Evolutionary conservation across 2,797 vertebrate species (phyloP).

Genomic region (Alectoris magna): DNA sequence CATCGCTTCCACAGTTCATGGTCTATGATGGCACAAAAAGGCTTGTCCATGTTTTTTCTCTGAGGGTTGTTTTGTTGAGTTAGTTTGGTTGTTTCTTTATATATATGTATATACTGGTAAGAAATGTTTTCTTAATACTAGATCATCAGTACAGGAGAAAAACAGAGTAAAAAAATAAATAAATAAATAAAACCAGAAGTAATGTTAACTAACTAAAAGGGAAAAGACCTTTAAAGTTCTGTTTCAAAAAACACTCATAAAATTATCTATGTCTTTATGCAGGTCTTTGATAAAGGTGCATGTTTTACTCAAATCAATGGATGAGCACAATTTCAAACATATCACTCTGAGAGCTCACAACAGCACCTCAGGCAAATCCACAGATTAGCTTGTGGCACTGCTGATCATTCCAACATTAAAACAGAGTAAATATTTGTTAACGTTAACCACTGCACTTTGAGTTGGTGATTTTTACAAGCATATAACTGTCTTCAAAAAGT

Average conservation of each 20-base stretch:
- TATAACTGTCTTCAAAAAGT: not conserved
- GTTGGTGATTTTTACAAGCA: slow-evolving; percentile 9
- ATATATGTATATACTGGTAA: not conserved
- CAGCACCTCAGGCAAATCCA: slow-evolving; percentile 30
- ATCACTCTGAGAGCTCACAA: not conserved
- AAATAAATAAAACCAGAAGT: not conserved
- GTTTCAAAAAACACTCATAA: not conserved
- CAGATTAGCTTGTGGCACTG: not conserved
- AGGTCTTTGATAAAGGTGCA: slow-evolving; percentile 5
- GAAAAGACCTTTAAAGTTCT: not conserved
- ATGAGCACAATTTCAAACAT: not conserved
- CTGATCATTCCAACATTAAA: slow-evolving; percentile 20
- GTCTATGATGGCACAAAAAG: not conserved
- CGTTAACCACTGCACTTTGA: not conserved
- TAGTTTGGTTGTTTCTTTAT: not conserved
- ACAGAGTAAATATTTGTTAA: slow-evolving; percentile 16
- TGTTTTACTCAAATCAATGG: not conserved
- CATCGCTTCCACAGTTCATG: not conserved
- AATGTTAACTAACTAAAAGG: not conserved
- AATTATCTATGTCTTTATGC: not conserved
- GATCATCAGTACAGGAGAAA: not conserved
- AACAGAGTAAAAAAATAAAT: no score
- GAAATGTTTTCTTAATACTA: not conserved
- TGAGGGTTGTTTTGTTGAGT: not conserved
- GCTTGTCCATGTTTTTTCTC: not conserved